Base-by-base conservation (phyloP, 1,140 invertebrate species). In the Macrobrachium rosenbergii region DNA sequence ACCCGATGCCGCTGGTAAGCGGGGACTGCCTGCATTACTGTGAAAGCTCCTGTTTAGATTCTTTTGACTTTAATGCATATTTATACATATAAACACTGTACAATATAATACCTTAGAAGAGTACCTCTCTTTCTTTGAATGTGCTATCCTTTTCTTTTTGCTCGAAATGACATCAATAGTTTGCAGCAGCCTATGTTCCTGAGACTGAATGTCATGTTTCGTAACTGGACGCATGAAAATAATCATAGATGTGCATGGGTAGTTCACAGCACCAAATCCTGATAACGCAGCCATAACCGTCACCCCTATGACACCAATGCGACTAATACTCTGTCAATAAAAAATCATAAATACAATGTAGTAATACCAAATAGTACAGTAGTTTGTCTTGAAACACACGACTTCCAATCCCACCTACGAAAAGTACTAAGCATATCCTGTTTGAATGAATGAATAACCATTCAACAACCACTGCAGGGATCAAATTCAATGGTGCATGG, bases 221-320 rank as follows among this genome's bases (percentile, higher is more conserved):
- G 96, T 96, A 17, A 99, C 98, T 81, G 96, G 96, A 92, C 97
- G 95, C 93, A 99, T 98, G 93, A 99, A 99, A 91, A 98, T 98
- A 76, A 97, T 95, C 98, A 99, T 99, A 52, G 97, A 99, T 8
- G 98, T 98, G 91, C 99, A 99, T 0, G 99, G 99, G 93, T 99
- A 99, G 93, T 99, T 99, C 14, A 99, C 99, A 89, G 99, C 99
- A 95, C 99, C 99, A 94, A 99, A 99, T 43, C 99, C 99, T 14
- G 99, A 99, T 2, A 99, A 93, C 59, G 99, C 93, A 0, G 99
- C 99, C 98, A 99, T 99, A 5, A 99, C 96, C 19, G 99, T 99
- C 0, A 99, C 99, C n/a, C 98, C 98, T 91, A 99, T 98, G 7
- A 99, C 97, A 77, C 98, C 98, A 90, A 99, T 95, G 91, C 99